phyloP scores from a whole-genome alignment of 2,888 invertebrate species.

The Eudasyphora cyanicolor region DNA sequence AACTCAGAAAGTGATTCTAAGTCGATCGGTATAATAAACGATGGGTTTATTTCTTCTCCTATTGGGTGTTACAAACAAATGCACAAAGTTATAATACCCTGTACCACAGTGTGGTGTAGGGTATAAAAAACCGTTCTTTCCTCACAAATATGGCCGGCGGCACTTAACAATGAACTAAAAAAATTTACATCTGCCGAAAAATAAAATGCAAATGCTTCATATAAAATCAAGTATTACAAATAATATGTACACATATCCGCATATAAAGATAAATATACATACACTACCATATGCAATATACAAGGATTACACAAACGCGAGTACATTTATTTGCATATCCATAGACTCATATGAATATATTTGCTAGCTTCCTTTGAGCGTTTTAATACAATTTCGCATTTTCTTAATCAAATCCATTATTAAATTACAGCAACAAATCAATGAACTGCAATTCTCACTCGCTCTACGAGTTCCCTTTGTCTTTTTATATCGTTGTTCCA shows the following conservation, averaged over 20 bases:
- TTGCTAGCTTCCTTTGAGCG: background rate
- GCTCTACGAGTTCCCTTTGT: background rate
- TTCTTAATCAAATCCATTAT: slow-evolving; percentile 61
- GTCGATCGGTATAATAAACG: no score
- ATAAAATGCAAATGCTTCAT: slow-evolving; percentile 26
- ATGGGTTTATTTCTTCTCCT: no score
- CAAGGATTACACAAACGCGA: no score
- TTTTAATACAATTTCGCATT: slow-evolving; percentile 54
- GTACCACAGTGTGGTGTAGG: no score
- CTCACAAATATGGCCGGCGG: no score
- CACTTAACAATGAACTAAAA: background rate
- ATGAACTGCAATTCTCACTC: slow-evolving; percentile 29
- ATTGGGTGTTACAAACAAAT: no score
- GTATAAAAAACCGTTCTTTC: no score
- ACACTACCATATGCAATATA: no score
- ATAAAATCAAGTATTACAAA: background rate
- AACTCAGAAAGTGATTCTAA: no score
- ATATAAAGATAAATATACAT: background rate
- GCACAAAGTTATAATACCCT: no score
- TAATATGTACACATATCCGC: background rate
- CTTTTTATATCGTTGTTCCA: no score
- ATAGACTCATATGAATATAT: background rate
- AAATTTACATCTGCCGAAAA: background rate
- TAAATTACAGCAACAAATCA: slow-evolving; percentile 48
- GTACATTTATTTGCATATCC: background rate